These are phyloP conservation scores for Mesoclemmys tuberculata DNA, from an alignment of 2,113 vertebrate species.

Conservation along the genomic window DNA sequence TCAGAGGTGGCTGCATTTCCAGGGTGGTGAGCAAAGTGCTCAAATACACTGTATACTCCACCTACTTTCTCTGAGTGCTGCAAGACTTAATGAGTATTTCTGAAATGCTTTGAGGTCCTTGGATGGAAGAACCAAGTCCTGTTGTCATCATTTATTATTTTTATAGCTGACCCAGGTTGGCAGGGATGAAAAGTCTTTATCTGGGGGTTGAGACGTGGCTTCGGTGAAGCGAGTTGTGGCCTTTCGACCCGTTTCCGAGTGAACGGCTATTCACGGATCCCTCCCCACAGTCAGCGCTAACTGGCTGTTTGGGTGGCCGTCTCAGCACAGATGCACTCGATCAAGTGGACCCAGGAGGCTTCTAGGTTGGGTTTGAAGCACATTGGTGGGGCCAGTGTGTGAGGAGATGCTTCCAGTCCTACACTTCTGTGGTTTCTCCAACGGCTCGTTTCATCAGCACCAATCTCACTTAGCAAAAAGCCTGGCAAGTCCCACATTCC, in stretches of 20 bases:
- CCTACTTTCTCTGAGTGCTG: slow-evolving; percentile 27
- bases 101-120: slow-evolving; percentile 1
- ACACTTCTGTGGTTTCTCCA: neutral
- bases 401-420: neutral
- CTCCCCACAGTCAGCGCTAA: neutral
- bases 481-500: neutral
- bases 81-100: slow-evolving; percentile 28
- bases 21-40: neutral
- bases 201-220: neutral
- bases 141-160: slow-evolving; percentile 45
- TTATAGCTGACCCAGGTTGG: slow-evolving; percentile 6
- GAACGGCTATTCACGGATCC: neutral
- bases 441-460: neutral
- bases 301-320: neutral
- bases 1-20: slow-evolving; percentile 15
- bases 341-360: neutral
- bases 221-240: neutral
- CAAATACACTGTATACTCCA: slow-evolving; percentile 17
- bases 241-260: neutral
- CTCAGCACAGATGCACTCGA: neutral
- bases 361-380: neutral
- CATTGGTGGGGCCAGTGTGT: neutral
- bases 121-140: slow-evolving; percentile 34
- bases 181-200: neutral
- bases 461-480: neutral